These are phyloP conservation scores for Cyprinodon variegatus DNA, from an alignment of 2,113 vertebrate genomes.

Conservation along the genomic window DNA sequence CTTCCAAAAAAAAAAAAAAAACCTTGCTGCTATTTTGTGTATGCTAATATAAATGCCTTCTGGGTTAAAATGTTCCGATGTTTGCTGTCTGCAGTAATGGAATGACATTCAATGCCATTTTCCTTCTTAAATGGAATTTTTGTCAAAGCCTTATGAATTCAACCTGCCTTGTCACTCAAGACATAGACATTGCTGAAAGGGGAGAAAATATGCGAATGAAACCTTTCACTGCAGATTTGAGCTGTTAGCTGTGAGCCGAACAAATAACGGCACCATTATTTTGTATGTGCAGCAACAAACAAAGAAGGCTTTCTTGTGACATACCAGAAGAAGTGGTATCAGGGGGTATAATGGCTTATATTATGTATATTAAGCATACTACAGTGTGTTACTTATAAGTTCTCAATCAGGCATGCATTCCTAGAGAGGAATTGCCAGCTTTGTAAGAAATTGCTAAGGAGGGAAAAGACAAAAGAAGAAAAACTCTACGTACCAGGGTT, in stretches of 20 bases:
- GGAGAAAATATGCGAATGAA: slow-evolving; percentile 70
- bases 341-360: slow-evolving; percentile 60
- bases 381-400: slow-evolving; percentile 41
- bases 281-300: slow-evolving; percentile 56
- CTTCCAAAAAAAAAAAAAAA: slow-evolving; percentile 5
- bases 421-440: slow-evolving; percentile 62
- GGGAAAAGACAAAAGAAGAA: slow-evolving; percentile 9
- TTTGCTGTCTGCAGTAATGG: slow-evolving; percentile 70
- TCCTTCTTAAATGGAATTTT: slow-evolving; percentile 74
- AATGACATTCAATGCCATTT: slow-evolving; percentile 75
- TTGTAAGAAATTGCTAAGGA: slow-evolving; percentile 31
- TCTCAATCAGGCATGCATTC: slow-evolving; percentile 76
- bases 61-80: slow-evolving; percentile 69
- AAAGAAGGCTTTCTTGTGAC: slow-evolving; percentile 70
- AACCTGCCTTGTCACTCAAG: slow-evolving; percentile 75
- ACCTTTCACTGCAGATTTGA: slow-evolving; percentile 69
- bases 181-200: slow-evolving; percentile 62
- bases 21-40: slow-evolving; percentile 54
- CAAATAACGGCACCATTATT: slow-evolving; percentile 76
- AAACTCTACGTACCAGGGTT: slow-evolving; percentile 52
- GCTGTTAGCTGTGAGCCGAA: slow-evolving; percentile 55
- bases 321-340: slow-evolving; percentile 65
- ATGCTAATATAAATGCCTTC: slow-evolving; percentile 70
- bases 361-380: slow-evolving; percentile 54
- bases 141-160: slow-evolving; percentile 71